phyloP scores from a whole-genome alignment of 2,113 vertebrate genomes.

The Sminthopsis crassicaudata region DNA sequence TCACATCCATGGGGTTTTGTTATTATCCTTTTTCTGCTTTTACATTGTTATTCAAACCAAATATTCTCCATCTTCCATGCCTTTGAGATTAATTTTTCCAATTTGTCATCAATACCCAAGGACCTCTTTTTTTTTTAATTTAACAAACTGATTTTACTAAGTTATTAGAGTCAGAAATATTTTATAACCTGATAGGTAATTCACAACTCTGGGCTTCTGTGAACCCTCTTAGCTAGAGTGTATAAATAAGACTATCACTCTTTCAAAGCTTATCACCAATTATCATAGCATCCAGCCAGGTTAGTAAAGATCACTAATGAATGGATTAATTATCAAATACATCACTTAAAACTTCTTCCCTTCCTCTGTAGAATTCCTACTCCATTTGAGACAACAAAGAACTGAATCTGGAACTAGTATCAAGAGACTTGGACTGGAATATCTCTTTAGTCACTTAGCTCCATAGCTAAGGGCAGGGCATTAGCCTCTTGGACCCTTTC shows the following conservation, averaged over 20 bases:
- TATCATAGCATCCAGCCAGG: background rate
- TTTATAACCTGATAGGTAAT: background rate
- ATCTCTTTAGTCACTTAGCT: background rate
- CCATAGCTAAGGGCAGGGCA: background rate
- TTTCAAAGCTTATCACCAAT: background rate
- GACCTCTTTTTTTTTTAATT: background rate
- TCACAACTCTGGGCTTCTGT: background rate
- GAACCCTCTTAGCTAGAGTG: background rate
- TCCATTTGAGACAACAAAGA: too few relatives aligned
- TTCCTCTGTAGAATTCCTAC: background rate
- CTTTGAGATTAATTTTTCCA: background rate
- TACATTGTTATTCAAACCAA: background rate
- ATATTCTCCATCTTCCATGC: background rate
- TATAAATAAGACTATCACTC: background rate
- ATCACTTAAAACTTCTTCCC: background rate
- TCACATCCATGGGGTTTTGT: background rate
- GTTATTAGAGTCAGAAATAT: background rate
- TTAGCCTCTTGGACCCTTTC: background rate
- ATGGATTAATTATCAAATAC: background rate
- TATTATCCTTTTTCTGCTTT: background rate
- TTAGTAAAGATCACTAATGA: background rate
- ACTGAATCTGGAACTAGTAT: background rate
- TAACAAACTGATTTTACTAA: background rate
- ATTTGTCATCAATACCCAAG: background rate
- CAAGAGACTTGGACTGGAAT: background rate